phyloP scores from a whole-genome alignment of 2,113 vertebrate species.

The Cyanistes caeruleus region DNA sequence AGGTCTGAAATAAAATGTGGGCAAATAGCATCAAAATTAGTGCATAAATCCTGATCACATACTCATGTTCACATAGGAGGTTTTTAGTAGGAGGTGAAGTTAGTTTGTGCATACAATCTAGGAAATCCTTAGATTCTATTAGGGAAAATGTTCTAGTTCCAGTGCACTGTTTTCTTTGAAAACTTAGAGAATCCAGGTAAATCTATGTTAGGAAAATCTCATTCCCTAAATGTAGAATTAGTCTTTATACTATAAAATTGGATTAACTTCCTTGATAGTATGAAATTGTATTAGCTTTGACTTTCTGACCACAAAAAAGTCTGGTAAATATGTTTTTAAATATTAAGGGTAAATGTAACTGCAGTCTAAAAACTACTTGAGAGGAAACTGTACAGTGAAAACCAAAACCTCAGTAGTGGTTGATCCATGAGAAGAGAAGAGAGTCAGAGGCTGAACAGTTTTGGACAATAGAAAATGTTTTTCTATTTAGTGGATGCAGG shows the following conservation, averaged over 20 bases:
- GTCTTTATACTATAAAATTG: not conserved
- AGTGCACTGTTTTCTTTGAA: not conserved
- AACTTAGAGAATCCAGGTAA: not conserved
- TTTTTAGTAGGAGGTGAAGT: not conserved
- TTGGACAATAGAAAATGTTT: not conserved
- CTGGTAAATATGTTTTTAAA: not conserved
- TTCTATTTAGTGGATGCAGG: not conserved
- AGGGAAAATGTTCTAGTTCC: not conserved
- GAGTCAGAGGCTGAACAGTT: not conserved
- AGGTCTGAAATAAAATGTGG: not conserved
- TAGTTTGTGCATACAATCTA: not conserved
- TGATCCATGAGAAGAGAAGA: not conserved
- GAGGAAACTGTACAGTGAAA: not conserved
- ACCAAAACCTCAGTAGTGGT: not conserved
- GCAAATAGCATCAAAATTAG: not conserved
- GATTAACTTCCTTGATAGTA: not conserved
- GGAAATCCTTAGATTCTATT: not conserved
- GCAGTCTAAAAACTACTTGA: not conserved
- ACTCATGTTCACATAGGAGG: not conserved
- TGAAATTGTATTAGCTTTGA: not conserved
- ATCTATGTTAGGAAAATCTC: not conserved
- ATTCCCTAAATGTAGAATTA: not conserved
- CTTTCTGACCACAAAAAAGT: not conserved
- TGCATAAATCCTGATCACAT: not conserved
- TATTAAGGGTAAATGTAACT: not conserved